Percentiles rank a stretch among this genome's conserved stretches.
Evolutionary conservation across 2,797 vertebrate genomes (phyloP).

Genomic region (Varecia variegata): DNA sequence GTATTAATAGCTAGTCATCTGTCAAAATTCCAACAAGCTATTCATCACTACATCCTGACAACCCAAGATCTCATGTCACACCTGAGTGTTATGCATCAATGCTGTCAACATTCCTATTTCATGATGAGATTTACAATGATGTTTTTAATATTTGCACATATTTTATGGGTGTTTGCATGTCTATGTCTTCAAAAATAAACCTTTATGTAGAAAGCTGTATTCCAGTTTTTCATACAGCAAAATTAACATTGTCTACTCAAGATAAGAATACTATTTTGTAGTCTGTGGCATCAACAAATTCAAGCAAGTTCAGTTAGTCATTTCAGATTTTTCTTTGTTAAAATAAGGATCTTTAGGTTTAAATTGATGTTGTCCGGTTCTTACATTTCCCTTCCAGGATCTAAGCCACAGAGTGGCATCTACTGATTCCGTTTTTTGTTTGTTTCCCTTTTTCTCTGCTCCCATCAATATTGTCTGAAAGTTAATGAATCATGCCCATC

Average conservation of each 20-base stretch:
- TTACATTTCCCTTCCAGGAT: not conserved
- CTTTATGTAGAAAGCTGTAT: not conserved
- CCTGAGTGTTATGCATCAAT: not conserved
- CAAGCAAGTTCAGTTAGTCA: not conserved
- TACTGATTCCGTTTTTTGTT: slow-evolving; percentile 1
- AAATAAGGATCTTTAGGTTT: not conserved
- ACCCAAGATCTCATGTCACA: not conserved
- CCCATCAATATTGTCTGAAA: slow-evolving; percentile 33
- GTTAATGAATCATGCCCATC: slow-evolving; percentile 62
- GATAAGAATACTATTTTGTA: not conserved
- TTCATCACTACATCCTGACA: not conserved
- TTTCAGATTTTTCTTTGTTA: not conserved
- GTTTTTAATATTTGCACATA: not conserved
- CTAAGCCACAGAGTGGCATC: not conserved
- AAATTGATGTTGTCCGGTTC: not conserved
- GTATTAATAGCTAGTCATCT: not conserved
- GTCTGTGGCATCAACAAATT: not conserved
- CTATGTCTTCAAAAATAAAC: not conserved
- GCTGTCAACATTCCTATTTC: not conserved
- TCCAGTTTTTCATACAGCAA: not conserved
- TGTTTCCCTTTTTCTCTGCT: not conserved
- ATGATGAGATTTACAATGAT: not conserved
- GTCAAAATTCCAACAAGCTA: not conserved
- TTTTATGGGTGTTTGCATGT: not conserved
- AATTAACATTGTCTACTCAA: not conserved